These are phyloP conservation scores for Drosophila willistoni DNA, from an alignment of 1,140 invertebrate genomes.

Conservation along the genomic window DNA sequence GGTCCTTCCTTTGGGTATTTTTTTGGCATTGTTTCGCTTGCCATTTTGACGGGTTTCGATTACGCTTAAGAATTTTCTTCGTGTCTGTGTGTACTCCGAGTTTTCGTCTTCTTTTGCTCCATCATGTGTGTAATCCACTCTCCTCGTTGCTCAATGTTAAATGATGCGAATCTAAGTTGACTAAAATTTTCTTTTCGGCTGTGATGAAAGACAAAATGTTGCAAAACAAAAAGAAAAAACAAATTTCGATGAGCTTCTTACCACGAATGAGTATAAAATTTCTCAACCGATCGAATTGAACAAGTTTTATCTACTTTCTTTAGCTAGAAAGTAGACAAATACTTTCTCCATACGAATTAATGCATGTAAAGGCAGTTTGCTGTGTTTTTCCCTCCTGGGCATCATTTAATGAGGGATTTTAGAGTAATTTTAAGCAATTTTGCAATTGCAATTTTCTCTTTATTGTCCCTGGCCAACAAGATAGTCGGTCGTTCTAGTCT, in stretches of 20 bases:
- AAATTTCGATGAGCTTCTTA: neutral
- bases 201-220: slow-evolving; percentile 56
- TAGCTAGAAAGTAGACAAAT: too few species aligned
- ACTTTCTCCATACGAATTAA: too few species aligned
- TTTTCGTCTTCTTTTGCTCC: slow-evolving; percentile 35
- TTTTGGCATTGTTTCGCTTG: slow-evolving; percentile 60
- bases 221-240: slow-evolving; percentile 43
- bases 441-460: slow-evolving; percentile 5
- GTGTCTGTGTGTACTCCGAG: neutral
- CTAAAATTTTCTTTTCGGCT: slow-evolving; percentile 59
- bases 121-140: slow-evolving; percentile 80
- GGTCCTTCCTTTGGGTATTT: slow-evolving; percentile 34
- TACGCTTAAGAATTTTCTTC: slow-evolving; percentile 40
- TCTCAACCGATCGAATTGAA: neutral
- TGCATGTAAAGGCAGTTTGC: too few species aligned
- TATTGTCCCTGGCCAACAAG: slow-evolving; percentile 10
- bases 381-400: neutral
- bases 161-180: slow-evolving; percentile 75
- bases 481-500: neutral
- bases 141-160: slow-evolving; percentile 74
- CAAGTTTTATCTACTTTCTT: neutral
- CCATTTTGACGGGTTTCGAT: slow-evolving; percentile 81
- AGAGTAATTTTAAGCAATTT: slow-evolving; percentile 4
- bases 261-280: neutral
- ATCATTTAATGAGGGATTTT: slow-evolving; percentile 10